A percentile compares a stretch with the other conserved stretches of the same genome.
Evolutionary conservation across 2,888 invertebrate genomes (phyloP).

Genomic region (Hipparchia sbordonii): DNA sequence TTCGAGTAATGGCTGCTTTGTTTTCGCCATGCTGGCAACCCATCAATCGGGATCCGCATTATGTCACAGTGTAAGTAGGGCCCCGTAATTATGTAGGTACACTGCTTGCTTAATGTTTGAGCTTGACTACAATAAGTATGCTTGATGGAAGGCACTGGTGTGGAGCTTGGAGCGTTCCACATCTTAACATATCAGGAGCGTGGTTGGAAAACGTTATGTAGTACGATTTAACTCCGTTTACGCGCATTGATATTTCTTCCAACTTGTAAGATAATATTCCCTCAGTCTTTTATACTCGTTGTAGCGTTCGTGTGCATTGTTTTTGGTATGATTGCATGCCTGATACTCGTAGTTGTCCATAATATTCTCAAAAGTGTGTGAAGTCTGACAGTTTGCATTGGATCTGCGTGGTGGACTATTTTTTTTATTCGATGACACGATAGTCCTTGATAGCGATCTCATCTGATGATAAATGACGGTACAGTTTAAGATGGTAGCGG

Average conservation of each 20-base stretch:
- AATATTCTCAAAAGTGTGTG: too few relatives aligned
- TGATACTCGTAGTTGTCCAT: constrained; percentile 33
- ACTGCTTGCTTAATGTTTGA: neutral
- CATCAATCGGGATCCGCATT: constrained; percentile 49
- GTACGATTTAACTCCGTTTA: neutral
- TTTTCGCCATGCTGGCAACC: constrained; percentile 7
- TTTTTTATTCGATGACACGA: too few relatives aligned
- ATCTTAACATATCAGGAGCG: neutral
- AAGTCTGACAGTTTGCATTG: too few relatives aligned
- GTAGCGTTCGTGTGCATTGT: constrained; percentile 41
- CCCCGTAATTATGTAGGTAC: constrained; percentile 2
- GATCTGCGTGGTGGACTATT: too few relatives aligned
- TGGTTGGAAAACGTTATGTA: neutral
- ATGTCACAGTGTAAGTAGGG: constrained; percentile 37
- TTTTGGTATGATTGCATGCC: constrained; percentile 2
- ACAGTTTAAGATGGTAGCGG: too few relatives aligned
- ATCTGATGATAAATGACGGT: too few relatives aligned
- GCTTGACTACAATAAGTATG: too few relatives aligned
- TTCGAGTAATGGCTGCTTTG: constrained; percentile 22
- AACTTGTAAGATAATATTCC: neutral
- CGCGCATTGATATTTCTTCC: too few relatives aligned
- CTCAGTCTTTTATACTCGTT: neutral
- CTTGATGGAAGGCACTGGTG: too few relatives aligned
- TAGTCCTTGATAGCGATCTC: too few relatives aligned
- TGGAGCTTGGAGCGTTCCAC: neutral